Conservation (phyloP, 2,113 vertebrate genomes). For the Dasyprocta punctata region DNA sequence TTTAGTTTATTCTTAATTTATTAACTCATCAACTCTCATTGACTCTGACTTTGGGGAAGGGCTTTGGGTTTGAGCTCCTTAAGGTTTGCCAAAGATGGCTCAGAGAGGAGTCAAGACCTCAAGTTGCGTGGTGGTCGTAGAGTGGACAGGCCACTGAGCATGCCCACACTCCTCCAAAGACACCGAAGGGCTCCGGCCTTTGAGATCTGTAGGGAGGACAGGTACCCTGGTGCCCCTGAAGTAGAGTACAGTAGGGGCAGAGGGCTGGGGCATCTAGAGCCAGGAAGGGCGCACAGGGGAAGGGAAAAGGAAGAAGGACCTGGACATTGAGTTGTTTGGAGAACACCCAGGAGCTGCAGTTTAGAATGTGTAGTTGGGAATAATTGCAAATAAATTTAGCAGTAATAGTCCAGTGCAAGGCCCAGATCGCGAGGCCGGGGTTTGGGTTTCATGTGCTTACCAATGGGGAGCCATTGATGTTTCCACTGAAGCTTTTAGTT, state of each 20-base stretch:
- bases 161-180: neutral
- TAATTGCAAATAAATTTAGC: conserved; percentile 57
- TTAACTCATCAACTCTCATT: neutral
- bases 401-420: conserved; percentile 40
- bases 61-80: neutral
- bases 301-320: neutral
- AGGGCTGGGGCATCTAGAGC: neutral
- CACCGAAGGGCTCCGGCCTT: neutral
- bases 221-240: neutral
- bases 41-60: conserved; percentile 3
- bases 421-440: neutral
- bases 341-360: conserved; percentile 12
- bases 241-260: neutral
- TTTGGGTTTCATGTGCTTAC: conserved; percentile 67
- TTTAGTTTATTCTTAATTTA: neutral
- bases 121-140: neutral
- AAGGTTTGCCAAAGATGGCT: neutral
- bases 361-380: conserved; percentile 24
- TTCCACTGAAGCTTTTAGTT: conserved; percentile 39
- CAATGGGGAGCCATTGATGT: conserved; percentile 59
- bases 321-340: neutral
- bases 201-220: neutral
- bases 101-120: neutral
- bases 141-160: neutral
- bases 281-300: neutral